A percentile compares a stretch with the other conserved stretches of the same genome.
phyloP scores from a whole-genome alignment of 2,888 invertebrate genomes.

The Gymnocheta viridis region DNA sequence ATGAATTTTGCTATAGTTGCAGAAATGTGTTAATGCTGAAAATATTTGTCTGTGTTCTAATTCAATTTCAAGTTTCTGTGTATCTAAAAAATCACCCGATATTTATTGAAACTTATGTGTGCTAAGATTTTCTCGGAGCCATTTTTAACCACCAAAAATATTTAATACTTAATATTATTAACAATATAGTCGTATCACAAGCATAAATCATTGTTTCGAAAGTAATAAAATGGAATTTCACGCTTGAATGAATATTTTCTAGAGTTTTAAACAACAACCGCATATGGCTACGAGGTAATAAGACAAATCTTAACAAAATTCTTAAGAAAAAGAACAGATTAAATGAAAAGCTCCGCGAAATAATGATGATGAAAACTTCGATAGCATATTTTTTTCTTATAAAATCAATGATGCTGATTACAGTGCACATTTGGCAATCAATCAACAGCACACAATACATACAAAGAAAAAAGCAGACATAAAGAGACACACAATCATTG shows the following conservation, averaged over 20 bases:
- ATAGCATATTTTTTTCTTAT: constrained; percentile 1
- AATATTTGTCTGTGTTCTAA: too few species aligned
- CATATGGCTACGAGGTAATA: background rate
- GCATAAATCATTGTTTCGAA: constrained; percentile 39
- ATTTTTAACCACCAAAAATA: background rate
- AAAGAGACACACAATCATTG: background rate
- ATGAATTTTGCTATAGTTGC: too few species aligned
- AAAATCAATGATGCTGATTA: constrained; percentile 63
- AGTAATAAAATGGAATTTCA: constrained; percentile 57
- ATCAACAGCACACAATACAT: background rate
- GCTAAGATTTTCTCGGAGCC: background rate
- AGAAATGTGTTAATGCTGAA: too few species aligned
- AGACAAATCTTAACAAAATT: constrained; percentile 17
- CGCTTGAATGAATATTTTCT: constrained; percentile 46
- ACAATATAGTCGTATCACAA: background rate
- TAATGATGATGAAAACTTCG: constrained; percentile 3
- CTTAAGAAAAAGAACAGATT: constrained; percentile 12
- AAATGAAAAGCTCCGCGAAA: constrained; percentile 6
- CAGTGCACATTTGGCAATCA: constrained; percentile 55
- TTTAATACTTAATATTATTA: background rate
- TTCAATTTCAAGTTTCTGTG: too few species aligned
- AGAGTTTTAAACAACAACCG: constrained; percentile 4
- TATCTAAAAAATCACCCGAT: too few species aligned
- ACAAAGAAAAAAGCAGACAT: constrained; percentile 11
- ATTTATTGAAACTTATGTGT: background rate